Evolutionary conservation across 1,140 invertebrate species (phyloP), one percentile per base, ranked within the genome.

Genomic region (Littorina saxatilis): DNA sequence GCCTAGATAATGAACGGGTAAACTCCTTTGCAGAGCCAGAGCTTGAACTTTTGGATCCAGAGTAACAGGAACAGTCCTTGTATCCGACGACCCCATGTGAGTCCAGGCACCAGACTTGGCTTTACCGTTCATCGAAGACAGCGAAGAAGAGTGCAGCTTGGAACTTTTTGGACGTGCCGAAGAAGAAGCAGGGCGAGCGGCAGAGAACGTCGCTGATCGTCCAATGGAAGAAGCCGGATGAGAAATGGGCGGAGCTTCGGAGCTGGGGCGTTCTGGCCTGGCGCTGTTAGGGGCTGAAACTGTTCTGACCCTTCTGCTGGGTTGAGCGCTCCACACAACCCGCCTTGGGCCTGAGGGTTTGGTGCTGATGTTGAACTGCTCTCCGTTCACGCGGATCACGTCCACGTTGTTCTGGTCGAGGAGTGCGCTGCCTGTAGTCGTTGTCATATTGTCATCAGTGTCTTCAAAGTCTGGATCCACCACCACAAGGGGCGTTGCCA

Each of bases 211-310:
- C n/a, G n/a, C n/a, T n/a, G n/a, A n/a, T n/a, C n/a, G n/a, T n/a
- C n/a, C n/a, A n/a, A n/a, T n/a, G n/a, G n/a, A n/a, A n/a, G n/a
- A n/a, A n/a, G n/a, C n/a, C n/a, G n/a, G n/a, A n/a, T n/a, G n/a
- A n/a, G n/a, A n/a, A n/a, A n/a, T n/a, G n/a, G n/a, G n/a, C 17
- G 61, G 27, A 27, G 27, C 15, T 7, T 7, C 66, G 32, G 66
- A 39, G 20, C 29, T 20, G 23, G 70, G 17, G 3, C 70, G 43
- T 52, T 50, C 1, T 13, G 4, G 4, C 20, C 40, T 73, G 39
- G 70, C 70, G 23, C 70, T 73, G 70, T 27, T n/a, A 13, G 70
- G 70, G n/a, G 70, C 70, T 3, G 70, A 73, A n/a, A 27, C 40
- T 1, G 29, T 43, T 35, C 70, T 39, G 3, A 2, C 2, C 43